Percentiles rank a stretch among this genome's conserved stretches.
phyloP scores from a whole-genome alignment of 1,140 invertebrate species.

The Drosophila lacteicornis region DNA sequence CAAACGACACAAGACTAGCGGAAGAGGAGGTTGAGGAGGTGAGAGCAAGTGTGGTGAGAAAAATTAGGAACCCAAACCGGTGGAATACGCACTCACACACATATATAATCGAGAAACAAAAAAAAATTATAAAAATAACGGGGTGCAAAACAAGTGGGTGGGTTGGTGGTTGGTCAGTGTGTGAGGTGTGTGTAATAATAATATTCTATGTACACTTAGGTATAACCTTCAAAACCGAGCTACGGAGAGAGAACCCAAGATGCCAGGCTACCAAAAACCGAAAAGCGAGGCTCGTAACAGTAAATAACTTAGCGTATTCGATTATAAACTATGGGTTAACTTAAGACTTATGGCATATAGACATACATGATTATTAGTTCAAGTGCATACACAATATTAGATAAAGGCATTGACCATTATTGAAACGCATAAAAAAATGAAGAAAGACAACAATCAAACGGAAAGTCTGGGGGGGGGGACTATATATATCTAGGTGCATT shows the following conservation, averaged over 20 bases:
- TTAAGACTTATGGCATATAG: conserved; percentile 46
- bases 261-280: conserved; percentile 46
- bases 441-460: conserved; percentile 42
- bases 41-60: conserved; percentile 49
- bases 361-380: conserved; percentile 27
- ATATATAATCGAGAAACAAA: conserved; percentile 28
- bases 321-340: conserved; percentile 55
- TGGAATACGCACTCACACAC: conserved; percentile 29
- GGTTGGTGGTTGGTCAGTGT: conserved; percentile 14
- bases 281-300: conserved; percentile 41
- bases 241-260: conserved; percentile 58
- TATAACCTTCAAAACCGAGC: conserved; percentile 28
- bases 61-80: conserved; percentile 58
- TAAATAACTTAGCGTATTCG: conserved; percentile 49
- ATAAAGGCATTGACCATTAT: conserved; percentile 22
- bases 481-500: conserved; percentile 8
- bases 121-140: conserved; percentile 30
- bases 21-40: conserved; percentile 17
- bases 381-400: conserved; percentile 39
- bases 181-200: conserved; percentile 4
- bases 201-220: conserved; percentile 37
- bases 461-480: neutral
- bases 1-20: conserved; percentile 70
- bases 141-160: conserved; percentile 30
- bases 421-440: conserved; percentile 26